Conservation (phyloP, 2,113 vertebrate genomes). For the Mormyrus iriodes region DNA sequence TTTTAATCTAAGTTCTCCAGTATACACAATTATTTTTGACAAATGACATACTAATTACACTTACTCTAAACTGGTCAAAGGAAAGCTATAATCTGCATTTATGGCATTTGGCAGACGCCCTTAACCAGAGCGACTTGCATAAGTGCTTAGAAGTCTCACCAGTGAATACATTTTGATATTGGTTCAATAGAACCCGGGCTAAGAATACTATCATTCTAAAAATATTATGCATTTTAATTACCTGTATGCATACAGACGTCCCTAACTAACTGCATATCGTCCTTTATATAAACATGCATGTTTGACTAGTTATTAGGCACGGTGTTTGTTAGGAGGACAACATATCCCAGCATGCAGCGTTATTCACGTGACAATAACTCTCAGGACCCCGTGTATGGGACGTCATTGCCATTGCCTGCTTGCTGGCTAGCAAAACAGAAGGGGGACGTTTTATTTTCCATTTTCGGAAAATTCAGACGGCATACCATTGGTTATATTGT, state of each 20-base stretch:
- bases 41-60: background rate
- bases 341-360: slow-evolving; percentile 34
- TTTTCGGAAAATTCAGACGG: background rate
- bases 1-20: background rate
- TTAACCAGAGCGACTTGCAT: no score
- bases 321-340: background rate
- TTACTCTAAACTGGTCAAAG: background rate
- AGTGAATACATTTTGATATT: no score
- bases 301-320: background rate
- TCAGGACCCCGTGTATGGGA: background rate
- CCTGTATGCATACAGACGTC: background rate
- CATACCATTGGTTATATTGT: background rate
- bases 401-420: background rate
- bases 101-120: no score
- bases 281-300: background rate
- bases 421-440: background rate
- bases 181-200: no score
- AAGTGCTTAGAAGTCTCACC: no score
- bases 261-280: background rate
- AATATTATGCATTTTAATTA: background rate
- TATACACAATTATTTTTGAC: background rate
- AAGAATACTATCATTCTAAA: no score
- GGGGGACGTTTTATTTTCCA: background rate
- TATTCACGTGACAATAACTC: slow-evolving; percentile 20
- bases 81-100: background rate